Base-by-base conservation (phyloP, 2,113 vertebrate species). In the Corythaeola cristata region DNA sequence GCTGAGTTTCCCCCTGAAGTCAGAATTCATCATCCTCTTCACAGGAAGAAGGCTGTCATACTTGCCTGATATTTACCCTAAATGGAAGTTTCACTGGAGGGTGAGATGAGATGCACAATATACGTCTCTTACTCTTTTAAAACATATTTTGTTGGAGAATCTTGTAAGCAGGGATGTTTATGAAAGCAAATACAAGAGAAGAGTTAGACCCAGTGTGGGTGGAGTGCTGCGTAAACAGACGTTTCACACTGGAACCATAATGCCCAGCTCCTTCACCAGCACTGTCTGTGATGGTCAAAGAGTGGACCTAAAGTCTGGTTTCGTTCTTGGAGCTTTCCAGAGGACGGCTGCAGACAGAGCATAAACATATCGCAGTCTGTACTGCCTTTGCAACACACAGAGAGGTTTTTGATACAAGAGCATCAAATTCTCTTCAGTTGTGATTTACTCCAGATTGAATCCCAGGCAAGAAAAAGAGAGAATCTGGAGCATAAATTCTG, bases 11-110 rank as follows among this genome's bases (percentile, higher is more conserved):
- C 55, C 87, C 33, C 78, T 26, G 4, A 88, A 91, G 88, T 63
- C 67, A 90, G 82, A 96, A 91, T 93, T 83, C 59, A 93, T 96
- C 75, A 50, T 73, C 2, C 6, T 69, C 55, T 66, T 88, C 4
- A 6, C 81, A 96, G 94, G 89, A 96, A 96, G 93, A 94, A 73
- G 76, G 47, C 41, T 95, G 85, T 93, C 75, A 68, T 28, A 60
- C 5, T 89, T 90, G 67, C 22, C 59, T 83, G 53, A 67, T 82
- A 63, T 96, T 97, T 96, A 95, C 63, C 90, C 17, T 67, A 88
- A 89, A 83, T 53, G 88, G 93, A 96, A 93, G 71, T 77, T 94
- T 85, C 58, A 73, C 62, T 80, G 62, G 32, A 91, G 67, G n/a
- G 18, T 88, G 77, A 90, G 39, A 72, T n/a, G 56, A 85, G 44